These are phyloP conservation scores for Sinocyclocheilus anshuiensis DNA, from an alignment of 2,113 vertebrate species.

Conservation along the genomic window DNA sequence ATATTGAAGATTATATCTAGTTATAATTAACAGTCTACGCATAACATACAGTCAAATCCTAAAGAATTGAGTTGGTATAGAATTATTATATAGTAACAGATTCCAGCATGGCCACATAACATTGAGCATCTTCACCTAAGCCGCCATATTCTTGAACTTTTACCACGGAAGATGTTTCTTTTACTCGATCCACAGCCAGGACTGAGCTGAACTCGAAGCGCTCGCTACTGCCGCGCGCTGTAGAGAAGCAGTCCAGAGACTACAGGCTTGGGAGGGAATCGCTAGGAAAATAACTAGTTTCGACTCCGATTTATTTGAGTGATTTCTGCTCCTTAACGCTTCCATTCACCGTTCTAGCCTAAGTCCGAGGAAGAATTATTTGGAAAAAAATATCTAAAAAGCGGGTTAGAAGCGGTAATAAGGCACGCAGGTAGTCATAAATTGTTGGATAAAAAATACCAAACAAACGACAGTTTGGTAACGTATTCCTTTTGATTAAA, in stretches of 20 bases:
- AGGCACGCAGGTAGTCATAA: too few relatives aligned
- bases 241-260: too few relatives aligned
- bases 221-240: constrained; percentile 18
- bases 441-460: not conserved
- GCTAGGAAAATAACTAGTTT: not conserved
- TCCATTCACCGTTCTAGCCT: not conserved
- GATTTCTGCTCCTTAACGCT: not conserved
- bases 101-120: constrained; percentile 28
- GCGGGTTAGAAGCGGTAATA: not conserved
- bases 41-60: not conserved
- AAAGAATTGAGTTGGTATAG: not conserved
- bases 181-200: not conserved
- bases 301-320: not conserved
- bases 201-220: not conserved
- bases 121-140: constrained; percentile 34
- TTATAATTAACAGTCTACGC: not conserved
- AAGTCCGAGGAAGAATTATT: not conserved
- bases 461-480: not conserved
- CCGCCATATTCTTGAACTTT: constrained; percentile 69
- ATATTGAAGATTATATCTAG: constrained; percentile 52
- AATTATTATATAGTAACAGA: not conserved
- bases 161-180: constrained; percentile 65
- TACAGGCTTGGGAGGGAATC: too few relatives aligned
- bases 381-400: not conserved
- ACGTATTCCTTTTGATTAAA: not conserved